phyloP scores from a whole-genome alignment of 1,140 invertebrate genomes.

The Orchesella cincta region DNA sequence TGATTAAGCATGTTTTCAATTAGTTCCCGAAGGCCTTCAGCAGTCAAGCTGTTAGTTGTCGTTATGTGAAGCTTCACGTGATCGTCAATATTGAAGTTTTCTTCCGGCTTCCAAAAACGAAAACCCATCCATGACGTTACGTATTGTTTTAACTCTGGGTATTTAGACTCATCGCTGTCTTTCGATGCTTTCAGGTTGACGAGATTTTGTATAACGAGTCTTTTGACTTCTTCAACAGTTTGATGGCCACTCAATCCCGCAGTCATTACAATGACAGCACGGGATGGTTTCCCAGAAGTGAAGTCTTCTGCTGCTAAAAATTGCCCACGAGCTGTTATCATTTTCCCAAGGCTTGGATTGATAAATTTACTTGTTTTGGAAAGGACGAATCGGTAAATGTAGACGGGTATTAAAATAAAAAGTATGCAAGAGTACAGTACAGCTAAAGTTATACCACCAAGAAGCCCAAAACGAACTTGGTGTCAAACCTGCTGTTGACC shows the following conservation, averaged over 20 bases:
- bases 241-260: neutral
- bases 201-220: too few relatives aligned
- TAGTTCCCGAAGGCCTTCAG: neutral
- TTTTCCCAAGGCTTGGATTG: slow-evolving; percentile 2
- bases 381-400: neutral
- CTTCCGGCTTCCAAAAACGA: neutral
- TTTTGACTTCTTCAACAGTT: neutral
- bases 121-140: slow-evolving; percentile 2
- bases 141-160: neutral
- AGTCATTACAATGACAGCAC: neutral
- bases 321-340: slow-evolving; percentile 4
- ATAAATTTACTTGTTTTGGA: neutral
- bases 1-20: neutral
- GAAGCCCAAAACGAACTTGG: too few relatives aligned
- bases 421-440: too few relatives aligned
- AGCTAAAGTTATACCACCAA: too few relatives aligned
- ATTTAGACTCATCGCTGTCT: neutral
- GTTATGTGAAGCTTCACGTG: neutral
- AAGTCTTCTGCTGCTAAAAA: neutral
- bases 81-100: neutral
- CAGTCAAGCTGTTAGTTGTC: neutral
- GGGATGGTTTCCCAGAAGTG: neutral
- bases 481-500: too few relatives aligned
- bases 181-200: too few relatives aligned
- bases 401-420: neutral